Base-by-base conservation (phyloP, 2,797 vertebrate species). In the Rhynchotus rufescens region DNA sequence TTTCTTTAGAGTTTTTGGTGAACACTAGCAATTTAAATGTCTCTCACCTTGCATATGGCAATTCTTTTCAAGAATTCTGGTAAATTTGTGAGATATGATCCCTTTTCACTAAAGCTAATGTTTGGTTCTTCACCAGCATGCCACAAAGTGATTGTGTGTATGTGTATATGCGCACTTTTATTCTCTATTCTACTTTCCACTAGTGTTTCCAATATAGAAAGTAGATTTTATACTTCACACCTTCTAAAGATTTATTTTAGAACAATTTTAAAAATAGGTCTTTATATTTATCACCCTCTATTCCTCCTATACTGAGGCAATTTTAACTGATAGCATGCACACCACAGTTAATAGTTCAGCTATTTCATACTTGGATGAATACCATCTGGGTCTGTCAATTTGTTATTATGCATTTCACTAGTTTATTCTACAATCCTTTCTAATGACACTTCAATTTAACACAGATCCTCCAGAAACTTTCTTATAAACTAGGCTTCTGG, bases 1-100 rank as follows among this genome's bases (percentile, higher is more conserved):
- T 92, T 85, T 85, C 38, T 71, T 77, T n/a, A 47, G 51, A 68
- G 10, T 40, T 87, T 91, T 71, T 38, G 22, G 10, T 57, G 77
- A 67, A 89, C 87, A 3, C 2, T 16, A 47, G 21, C 8, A 61
- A 40, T 10, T 86, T 65, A 42, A 49, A 49, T 78, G 30, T 56
- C 9, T 68, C 13, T 40, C 40, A 40, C 6, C 56, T 86, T 69
- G 8, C 1, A 2, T 23, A 26, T 9, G 47, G 26, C 3, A 6
- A 36, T 9, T 47, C n/a, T 10, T 68, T 72, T 22, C 65, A 68
- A 80, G 21, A 40, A 65, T 75, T 74, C 8, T 28, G 25, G 28
- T 20, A 44, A 19, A 75, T 88, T 40, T 72, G 19, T 9, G 32
- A 80, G 19, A 52, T 15, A 2, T 22, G 10, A 56, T 12, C 64